phyloP scores from a whole-genome alignment of 2,797 vertebrate genomes.

The Hoplostethus mediterraneus region DNA sequence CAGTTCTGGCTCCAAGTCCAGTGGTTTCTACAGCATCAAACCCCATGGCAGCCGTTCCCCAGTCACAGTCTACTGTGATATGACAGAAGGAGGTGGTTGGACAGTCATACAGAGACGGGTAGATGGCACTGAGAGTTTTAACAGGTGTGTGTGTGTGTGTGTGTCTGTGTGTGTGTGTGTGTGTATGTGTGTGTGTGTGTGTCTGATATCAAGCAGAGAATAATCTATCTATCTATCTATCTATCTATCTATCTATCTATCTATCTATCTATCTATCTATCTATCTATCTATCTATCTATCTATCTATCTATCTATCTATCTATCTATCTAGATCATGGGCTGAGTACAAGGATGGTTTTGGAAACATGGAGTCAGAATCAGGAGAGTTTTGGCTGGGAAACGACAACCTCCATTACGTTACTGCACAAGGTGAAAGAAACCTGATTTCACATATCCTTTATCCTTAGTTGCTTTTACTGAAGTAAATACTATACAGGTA shows the following conservation, averaged over 20 bases:
- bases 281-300: conserved; percentile 3
- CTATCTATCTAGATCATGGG: conserved; percentile 85
- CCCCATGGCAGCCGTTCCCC: conserved; percentile 75
- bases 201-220: background rate
- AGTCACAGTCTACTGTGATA: conserved; percentile 90
- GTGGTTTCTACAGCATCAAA: conserved; percentile 89
- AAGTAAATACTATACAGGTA: no score
- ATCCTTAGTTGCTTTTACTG: no score
- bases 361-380: conserved; percentile 87
- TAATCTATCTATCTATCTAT: no score
- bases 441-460: no score
- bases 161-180: background rate
- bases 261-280: conserved; percentile 8
- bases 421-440: conserved; percentile 88
- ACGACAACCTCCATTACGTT: conserved; percentile 92
- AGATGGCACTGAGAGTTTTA: conserved; percentile 88
- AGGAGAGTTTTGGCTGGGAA: conserved; percentile 96
- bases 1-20: conserved; percentile 84
- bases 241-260: conserved; percentile 51
- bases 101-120: conserved; percentile 92
- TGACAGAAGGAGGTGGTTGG: conserved; percentile 95
- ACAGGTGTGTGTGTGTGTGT: conserved; percentile 81
- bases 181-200: background rate
- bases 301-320: conserved; percentile 10
- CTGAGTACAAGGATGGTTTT: conserved; percentile 93